Conservation (phyloP, 2,888 invertebrate species). For the Tetanocera ferruginea region DNA sequence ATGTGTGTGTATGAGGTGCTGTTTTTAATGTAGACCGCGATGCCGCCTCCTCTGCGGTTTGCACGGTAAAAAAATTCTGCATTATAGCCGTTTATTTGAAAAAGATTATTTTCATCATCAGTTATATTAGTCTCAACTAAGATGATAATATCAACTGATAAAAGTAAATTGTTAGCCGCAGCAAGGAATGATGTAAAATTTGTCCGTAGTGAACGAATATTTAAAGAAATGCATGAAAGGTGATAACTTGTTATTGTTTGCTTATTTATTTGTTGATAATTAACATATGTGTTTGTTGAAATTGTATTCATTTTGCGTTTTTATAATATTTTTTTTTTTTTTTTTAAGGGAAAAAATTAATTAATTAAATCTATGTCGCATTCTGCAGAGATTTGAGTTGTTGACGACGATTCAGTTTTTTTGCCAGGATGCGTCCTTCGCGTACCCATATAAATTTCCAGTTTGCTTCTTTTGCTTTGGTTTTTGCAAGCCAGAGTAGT, state of each 20-base stretch:
- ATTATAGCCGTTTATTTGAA: not conserved
- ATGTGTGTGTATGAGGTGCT: too few species aligned
- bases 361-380: not conserved
- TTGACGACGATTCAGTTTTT: not conserved
- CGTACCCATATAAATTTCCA: constrained; percentile 17
- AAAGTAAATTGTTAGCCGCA: too few species aligned
- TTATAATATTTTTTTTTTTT: not conserved
- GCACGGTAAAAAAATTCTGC: not conserved
- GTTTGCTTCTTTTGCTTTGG: not conserved
- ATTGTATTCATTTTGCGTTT: not conserved
- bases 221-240: constrained; percentile 13
- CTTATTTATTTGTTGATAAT: not conserved
- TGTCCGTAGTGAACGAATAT: not conserved
- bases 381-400: not conserved
- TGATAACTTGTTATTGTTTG: not conserved
- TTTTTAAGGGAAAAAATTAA: not conserved
- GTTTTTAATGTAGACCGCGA: too few species aligned
- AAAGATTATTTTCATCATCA: not conserved
- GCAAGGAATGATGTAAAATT: not conserved
- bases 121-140: constrained; percentile 1
- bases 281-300: not conserved
- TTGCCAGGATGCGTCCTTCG: not conserved
- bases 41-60: too few species aligned
- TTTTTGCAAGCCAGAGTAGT: not conserved
- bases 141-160: not conserved